Evolutionary conservation across 2,888 invertebrate genomes (phyloP).

Genomic region (Drosophila yooni): DNA sequence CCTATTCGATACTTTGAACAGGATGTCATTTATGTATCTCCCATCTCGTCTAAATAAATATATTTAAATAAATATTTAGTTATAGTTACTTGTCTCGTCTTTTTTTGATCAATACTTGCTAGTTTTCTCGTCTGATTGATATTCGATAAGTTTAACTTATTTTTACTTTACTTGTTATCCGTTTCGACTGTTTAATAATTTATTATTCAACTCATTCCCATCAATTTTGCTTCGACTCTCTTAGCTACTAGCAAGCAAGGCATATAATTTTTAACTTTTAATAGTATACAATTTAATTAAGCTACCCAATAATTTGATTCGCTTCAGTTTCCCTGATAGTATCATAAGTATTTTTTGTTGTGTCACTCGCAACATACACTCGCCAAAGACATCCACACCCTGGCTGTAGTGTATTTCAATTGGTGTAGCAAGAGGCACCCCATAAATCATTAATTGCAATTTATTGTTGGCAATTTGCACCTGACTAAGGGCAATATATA

Average conservation of each 20-base stretch:
- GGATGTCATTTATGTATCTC: background rate
- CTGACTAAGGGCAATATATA: constrained; percentile 74
- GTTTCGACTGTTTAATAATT: background rate
- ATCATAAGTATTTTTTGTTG: too few species aligned
- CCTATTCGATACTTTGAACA: background rate
- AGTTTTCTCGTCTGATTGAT: background rate
- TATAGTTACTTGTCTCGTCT: too few species aligned
- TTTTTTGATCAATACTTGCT: background rate
- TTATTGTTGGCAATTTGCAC: constrained; percentile 77
- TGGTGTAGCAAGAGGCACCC: constrained; percentile 3
- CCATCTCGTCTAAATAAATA: background rate
- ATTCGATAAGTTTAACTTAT: background rate
- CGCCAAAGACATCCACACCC: background rate
- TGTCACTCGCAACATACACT: background rate
- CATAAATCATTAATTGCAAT: constrained; percentile 79
- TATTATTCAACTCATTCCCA: background rate
- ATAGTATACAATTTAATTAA: background rate
- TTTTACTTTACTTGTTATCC: background rate
- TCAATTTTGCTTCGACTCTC: background rate
- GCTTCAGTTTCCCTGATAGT: background rate
- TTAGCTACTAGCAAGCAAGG: background rate
- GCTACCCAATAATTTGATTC: background rate
- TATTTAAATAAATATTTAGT: too few species aligned
- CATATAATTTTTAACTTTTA: background rate
- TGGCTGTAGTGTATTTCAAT: constrained; percentile 25